phyloP scores from a whole-genome alignment of 2,797 vertebrate genomes.

The Antrozous pallidus region DNA sequence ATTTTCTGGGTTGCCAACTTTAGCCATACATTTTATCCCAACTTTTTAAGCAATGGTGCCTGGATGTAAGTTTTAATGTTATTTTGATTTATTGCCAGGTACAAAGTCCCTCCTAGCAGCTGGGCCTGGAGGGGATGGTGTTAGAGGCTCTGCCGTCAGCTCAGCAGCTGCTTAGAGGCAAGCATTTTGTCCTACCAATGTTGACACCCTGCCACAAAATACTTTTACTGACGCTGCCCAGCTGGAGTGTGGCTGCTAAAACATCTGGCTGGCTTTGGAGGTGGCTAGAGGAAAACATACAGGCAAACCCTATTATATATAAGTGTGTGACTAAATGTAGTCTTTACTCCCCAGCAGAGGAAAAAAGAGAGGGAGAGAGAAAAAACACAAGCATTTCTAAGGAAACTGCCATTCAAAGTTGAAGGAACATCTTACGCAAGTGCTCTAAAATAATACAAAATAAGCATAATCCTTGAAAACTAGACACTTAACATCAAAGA shows the following conservation, averaged over 20 bases:
- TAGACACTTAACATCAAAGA: not conserved
- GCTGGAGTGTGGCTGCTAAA: constrained; percentile 58
- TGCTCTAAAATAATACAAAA: not conserved
- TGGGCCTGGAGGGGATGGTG: constrained; percentile 44
- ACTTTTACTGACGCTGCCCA: constrained; percentile 60
- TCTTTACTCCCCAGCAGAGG: not conserved
- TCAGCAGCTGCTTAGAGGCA: constrained; percentile 57
- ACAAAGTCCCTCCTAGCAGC: not conserved
- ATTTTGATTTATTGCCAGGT: constrained; percentile 57
- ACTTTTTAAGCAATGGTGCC: constrained; percentile 24
- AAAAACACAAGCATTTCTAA: not conserved
- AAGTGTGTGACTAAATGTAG: constrained; percentile 27
- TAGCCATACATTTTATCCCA: not conserved
- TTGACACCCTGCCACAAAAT: constrained; percentile 67
- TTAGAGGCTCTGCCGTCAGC: constrained; percentile 48
- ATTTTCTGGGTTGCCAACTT: not conserved
- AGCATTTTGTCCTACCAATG: constrained; percentile 34
- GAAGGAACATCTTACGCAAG: not conserved
- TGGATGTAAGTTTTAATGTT: constrained; percentile 46
- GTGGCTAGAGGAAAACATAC: constrained; percentile 5
- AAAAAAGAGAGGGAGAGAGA: not conserved
- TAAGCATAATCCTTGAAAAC: not conserved
- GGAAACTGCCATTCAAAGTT: not conserved
- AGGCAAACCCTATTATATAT: constrained; percentile 34
- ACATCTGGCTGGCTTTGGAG: constrained; percentile 65